phyloP scores from a whole-genome alignment of 1,140 invertebrate genomes.

The Ctenoplectra terminalis region DNA sequence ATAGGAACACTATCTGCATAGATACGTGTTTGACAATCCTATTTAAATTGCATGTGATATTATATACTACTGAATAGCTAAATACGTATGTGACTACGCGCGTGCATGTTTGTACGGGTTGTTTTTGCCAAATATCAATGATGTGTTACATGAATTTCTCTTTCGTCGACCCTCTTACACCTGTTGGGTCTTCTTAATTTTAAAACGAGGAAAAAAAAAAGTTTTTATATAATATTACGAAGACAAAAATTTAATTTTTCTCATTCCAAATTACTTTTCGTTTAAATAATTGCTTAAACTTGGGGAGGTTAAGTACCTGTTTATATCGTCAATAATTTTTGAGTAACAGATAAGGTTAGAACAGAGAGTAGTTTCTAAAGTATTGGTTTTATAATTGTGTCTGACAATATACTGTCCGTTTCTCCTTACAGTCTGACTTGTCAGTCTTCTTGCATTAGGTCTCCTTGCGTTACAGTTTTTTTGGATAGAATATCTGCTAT shows the following conservation, averaged over 20 bases:
- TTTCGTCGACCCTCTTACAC: too few species aligned
- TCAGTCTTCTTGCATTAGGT: not conserved
- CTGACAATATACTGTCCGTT: not conserved
- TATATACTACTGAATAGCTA: constrained; percentile 64
- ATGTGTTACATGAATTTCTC: too few species aligned
- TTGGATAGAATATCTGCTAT: not conserved
- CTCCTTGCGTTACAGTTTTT: not conserved
- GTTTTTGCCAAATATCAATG: not conserved
- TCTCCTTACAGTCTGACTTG: not conserved
- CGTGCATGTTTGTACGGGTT: constrained; percentile 33
- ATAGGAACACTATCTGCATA: constrained; percentile 67
- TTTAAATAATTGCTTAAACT: not conserved
- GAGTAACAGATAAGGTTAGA: too few species aligned
- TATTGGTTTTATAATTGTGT: not conserved
- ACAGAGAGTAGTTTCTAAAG: too few species aligned
- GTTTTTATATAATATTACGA: not conserved
- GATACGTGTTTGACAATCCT: constrained; percentile 80
- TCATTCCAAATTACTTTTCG: not conserved
- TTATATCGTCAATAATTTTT: too few species aligned
- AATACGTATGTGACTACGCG: constrained; percentile 52
- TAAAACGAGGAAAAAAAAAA: too few species aligned
- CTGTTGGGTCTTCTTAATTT: too few species aligned
- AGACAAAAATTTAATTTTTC: not conserved
- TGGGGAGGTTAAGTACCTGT: not conserved
- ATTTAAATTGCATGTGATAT: constrained; percentile 81